Evolutionary conservation across 2,797 vertebrate genomes (phyloP).

Genomic region (Mus minutoides): DNA sequence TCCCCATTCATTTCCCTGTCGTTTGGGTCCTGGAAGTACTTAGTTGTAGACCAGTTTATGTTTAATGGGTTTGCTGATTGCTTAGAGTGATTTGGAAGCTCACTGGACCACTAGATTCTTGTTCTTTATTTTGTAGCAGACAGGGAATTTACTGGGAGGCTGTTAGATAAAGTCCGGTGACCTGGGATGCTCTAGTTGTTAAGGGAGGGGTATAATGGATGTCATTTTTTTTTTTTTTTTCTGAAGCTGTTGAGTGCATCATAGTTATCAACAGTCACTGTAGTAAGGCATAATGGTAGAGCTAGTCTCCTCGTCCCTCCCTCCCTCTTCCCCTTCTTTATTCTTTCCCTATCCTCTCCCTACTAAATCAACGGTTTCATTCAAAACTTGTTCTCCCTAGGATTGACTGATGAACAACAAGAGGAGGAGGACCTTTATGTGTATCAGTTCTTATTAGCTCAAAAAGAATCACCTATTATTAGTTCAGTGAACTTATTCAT

Average conservation of each 20-base stretch:
- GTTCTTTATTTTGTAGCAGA: background rate
- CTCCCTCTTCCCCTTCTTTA: background rate
- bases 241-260: background rate
- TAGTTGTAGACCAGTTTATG: constrained; percentile 47
- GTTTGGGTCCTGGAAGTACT: background rate
- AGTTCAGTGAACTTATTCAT: constrained; percentile 41
- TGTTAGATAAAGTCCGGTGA: constrained; percentile 50
- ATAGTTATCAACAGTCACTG: background rate
- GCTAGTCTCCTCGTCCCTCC: background rate
- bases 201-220: background rate
- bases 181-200: background rate
- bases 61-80: constrained; percentile 44
- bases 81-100: constrained; percentile 31
- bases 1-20: constrained; percentile 38
- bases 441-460: constrained; percentile 16
- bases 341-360: too few species aligned
- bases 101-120: background rate
- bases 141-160: background rate
- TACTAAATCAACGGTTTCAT: background rate
- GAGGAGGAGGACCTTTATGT: constrained; percentile 25
- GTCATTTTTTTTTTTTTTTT: background rate
- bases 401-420: background rate
- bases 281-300: background rate
- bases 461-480: background rate
- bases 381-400: background rate